Percentiles rank a stretch among this genome's conserved stretches.
Evolutionary conservation across 2,797 vertebrate genomes (phyloP).

Genomic region (Stomatorhinus walkeri): DNA sequence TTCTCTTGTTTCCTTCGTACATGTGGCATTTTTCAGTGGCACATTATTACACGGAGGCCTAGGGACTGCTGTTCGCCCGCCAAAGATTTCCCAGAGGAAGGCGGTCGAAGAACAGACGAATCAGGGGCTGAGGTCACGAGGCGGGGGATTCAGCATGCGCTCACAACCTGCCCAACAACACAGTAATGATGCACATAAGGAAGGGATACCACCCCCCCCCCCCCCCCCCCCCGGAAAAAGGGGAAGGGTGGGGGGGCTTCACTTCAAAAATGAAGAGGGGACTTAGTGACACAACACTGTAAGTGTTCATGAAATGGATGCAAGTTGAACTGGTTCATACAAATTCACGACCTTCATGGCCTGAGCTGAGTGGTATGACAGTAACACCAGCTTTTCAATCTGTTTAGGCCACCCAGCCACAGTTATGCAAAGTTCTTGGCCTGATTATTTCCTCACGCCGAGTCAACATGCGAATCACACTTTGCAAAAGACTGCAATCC

Average conservation of each 20-base stretch:
- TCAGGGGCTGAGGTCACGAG: background rate
- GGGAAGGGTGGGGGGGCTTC: background rate
- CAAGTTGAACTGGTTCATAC: background rate
- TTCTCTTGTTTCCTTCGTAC: slow-evolving; percentile 25
- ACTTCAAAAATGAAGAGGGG: background rate
- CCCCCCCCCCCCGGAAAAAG: background rate
- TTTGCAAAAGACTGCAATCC: background rate
- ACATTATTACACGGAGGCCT: slow-evolving; percentile 39
- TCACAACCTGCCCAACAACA: background rate
- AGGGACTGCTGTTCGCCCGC: slow-evolving; percentile 22
- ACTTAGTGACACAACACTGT: slow-evolving; percentile 15
- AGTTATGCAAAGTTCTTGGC: background rate
- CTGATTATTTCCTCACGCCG: background rate
- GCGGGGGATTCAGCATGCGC: background rate
- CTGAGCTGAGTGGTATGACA: background rate
- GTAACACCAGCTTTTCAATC: background rate
- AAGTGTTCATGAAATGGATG: background rate
- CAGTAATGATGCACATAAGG: background rate
- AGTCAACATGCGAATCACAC: background rate
- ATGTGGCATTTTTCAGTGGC: slow-evolving; percentile 47
- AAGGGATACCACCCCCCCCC: background rate
- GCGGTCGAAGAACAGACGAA: background rate
- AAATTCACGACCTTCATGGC: background rate
- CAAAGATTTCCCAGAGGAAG: slow-evolving; percentile 32
- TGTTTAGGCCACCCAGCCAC: background rate